Percentiles rank a stretch among this genome's conserved stretches.
Conservation (phyloP, 2,888 invertebrate species). For the Andrena camellia region DNA sequence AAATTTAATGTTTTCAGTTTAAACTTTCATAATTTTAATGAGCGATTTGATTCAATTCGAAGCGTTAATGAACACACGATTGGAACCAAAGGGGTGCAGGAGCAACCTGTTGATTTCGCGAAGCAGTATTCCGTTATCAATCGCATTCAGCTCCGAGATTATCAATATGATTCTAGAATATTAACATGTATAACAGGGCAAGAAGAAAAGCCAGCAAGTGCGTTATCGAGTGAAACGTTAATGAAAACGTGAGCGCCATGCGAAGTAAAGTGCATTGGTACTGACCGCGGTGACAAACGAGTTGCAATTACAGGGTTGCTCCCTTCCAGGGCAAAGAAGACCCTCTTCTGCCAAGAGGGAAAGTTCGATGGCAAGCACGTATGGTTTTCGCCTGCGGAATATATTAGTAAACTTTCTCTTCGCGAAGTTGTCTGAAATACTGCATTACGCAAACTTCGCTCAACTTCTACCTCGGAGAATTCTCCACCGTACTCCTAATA, state of each 20-base stretch:
- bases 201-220: background rate
- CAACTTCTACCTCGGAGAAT: background rate
- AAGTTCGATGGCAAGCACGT: conserved; percentile 36
- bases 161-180: background rate
- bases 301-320: conserved; percentile 62
- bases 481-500: background rate
- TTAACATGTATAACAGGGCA: background rate
- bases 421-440: conserved; percentile 1
- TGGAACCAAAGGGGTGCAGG: background rate
- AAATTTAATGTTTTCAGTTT: no score
- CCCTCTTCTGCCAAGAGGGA: conserved; percentile 58
- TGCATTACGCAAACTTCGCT: background rate
- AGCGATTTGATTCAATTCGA: no score
- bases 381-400: background rate
- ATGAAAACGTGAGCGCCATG: conserved; percentile 15
- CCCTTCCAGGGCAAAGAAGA: conserved; percentile 53
- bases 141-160: background rate
- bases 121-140: background rate
- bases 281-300: conserved; percentile 33
- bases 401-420: conserved; percentile 7
- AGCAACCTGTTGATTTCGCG: conserved; percentile 65
- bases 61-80: no score
- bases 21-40: no score
- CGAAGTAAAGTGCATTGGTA: conserved; percentile 15
- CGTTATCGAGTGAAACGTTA: conserved; percentile 10